Evolutionary conservation across 2,888 invertebrate genomes (phyloP).

Genomic region (Loripinus fragilis): DNA sequence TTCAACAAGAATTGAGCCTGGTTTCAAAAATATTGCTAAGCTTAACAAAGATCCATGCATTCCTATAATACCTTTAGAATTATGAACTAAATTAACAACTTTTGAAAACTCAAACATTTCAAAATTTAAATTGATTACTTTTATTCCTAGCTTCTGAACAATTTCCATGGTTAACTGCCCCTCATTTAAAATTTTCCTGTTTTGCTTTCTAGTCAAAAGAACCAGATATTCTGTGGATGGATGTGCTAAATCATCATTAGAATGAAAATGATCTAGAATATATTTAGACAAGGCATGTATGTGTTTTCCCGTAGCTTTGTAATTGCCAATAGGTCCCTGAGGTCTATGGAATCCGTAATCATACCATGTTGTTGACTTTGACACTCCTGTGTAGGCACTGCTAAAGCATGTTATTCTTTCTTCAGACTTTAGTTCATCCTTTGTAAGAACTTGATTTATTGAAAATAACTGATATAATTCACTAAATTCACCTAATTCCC

Average conservation of each 20-base stretch:
- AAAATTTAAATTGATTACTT: conserved; percentile 74
- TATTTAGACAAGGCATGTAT: conserved; percentile 56
- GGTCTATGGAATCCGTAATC: conserved; percentile 84
- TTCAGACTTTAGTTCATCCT: conserved; percentile 53
- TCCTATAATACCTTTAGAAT: conserved; percentile 80
- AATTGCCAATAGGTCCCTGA: conserved; percentile 82
- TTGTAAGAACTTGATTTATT: conserved; percentile 65
- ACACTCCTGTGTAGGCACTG: conserved; percentile 82
- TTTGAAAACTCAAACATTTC: conserved; percentile 77
- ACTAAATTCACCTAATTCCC: conserved; percentile 71
- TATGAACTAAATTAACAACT: conserved; percentile 71
- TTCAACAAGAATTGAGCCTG: conserved; percentile 83
- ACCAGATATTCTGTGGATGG: conserved; percentile 66
- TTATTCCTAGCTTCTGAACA: conserved; percentile 64
- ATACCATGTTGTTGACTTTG: conserved; percentile 83
- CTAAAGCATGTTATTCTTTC: conserved; percentile 81
- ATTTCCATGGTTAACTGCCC: conserved; percentile 80
- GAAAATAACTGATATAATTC: conserved; percentile 82
- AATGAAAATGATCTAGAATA: conserved; percentile 44
- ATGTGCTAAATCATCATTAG: not conserved
- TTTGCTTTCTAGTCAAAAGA: conserved; percentile 81
- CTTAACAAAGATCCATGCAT: conserved; percentile 84
- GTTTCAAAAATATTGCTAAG: conserved; percentile 83
- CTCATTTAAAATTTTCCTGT: conserved; percentile 84
- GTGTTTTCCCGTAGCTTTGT: conserved; percentile 62